Percentiles rank a stretch among this genome's conserved stretches.
Conservation (phyloP, 2,888 invertebrate species). For the Ochropacha duplaris region DNA sequence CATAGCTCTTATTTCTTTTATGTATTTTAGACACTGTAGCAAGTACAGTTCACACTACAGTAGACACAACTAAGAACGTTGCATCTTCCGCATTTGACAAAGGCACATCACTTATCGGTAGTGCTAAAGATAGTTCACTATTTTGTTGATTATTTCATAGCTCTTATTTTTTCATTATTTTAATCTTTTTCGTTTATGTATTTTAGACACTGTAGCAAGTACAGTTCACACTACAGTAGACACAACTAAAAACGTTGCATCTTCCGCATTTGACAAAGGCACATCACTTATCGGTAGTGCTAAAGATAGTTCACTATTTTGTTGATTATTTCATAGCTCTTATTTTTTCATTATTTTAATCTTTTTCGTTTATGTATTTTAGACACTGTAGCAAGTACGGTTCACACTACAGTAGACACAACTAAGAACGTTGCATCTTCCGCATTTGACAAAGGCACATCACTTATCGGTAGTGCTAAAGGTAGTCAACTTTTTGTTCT, state of each 20-base stretch:
- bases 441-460: conserved; percentile 35
- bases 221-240: conserved; percentile 20
- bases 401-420: conserved; percentile 38
- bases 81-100: conserved; percentile 51
- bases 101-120: conserved; percentile 33
- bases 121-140: conserved; percentile 40
- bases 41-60: conserved; percentile 38
- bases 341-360: conserved; percentile 2
- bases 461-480: conserved; percentile 28
- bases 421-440: conserved; percentile 41
- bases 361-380: conserved; percentile 9
- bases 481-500: conserved; percentile 8
- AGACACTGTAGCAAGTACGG: conserved; percentile 37
- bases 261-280: conserved; percentile 32
- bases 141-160: neutral
- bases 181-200: neutral
- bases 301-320: conserved; percentile 19
- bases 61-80: conserved; percentile 54
- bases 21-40: conserved; percentile 38
- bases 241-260: conserved; percentile 22
- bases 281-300: conserved; percentile 34
- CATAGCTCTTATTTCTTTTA: conserved; percentile 3
- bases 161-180: neutral
- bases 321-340: conserved; percentile 14
- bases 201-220: conserved; percentile 22